Percentiles rank a stretch among this genome's conserved stretches.
Evolutionary conservation across 2,888 invertebrate species (phyloP).

Genomic region (Cyclophora albipunctata): DNA sequence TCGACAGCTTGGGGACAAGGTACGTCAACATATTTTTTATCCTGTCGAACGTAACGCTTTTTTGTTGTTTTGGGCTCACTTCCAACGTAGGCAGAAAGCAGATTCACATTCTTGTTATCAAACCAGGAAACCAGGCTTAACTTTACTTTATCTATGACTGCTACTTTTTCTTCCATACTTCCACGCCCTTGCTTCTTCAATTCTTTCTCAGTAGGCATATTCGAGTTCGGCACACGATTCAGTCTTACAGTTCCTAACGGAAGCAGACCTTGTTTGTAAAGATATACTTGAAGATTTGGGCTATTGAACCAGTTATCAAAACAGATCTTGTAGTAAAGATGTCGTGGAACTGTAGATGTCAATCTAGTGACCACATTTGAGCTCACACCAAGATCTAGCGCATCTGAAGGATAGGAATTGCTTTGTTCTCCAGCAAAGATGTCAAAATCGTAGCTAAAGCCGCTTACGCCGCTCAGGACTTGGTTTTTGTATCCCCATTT

Average conservation of each 20-base stretch:
- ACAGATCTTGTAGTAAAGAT: constrained; percentile 17
- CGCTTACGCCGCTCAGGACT: constrained; percentile 20
- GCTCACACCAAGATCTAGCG: constrained; percentile 5
- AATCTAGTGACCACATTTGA: constrained; percentile 17
- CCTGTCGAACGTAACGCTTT: not conserved
- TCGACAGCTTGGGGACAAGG: constrained; percentile 24
- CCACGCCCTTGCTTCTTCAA: too few species aligned
- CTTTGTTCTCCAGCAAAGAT: constrained; percentile 17
- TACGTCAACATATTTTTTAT: constrained; percentile 8
- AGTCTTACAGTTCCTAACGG: constrained; percentile 16
- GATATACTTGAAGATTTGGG: constrained; percentile 11
- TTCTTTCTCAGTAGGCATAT: too few species aligned
- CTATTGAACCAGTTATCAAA: constrained; percentile 21
- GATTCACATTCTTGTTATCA: too few species aligned
- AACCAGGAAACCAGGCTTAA: too few species aligned
- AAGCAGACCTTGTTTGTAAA: constrained; percentile 12
- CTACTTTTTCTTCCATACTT: too few species aligned
- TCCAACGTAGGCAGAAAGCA: too few species aligned
- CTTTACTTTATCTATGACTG: too few species aligned
- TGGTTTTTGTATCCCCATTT: constrained; percentile 25
- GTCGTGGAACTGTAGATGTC: constrained; percentile 9
- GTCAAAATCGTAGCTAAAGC: constrained; percentile 25
- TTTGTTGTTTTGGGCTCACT: too few species aligned
- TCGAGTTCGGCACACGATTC: not conserved
- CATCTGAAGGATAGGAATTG: constrained; percentile 1